These are phyloP conservation scores for Vanessa atalanta DNA, from an alignment of 1,140 invertebrate species.

Conservation along the genomic window DNA sequence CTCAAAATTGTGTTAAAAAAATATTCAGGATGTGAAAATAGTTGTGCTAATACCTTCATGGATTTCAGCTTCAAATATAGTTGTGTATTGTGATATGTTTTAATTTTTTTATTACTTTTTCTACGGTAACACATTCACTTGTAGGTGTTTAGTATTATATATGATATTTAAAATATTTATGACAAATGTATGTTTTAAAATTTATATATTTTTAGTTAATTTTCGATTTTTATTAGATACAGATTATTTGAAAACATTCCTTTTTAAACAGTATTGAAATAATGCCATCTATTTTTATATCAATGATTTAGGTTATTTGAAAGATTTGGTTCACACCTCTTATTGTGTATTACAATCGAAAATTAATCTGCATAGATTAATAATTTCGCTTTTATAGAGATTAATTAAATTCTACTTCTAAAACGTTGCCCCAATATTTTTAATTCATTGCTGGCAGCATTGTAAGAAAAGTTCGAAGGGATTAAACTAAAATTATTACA, in stretches of 20 bases:
- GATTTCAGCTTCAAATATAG: neutral
- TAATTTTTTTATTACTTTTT: neutral
- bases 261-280: conserved; percentile 7
- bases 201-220: neutral
- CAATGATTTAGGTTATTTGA: neutral
- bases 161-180: neutral
- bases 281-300: neutral
- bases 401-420: too few species aligned
- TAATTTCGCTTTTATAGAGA: too few species aligned
- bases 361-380: too few species aligned
- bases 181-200: neutral
- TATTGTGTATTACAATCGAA: too few species aligned
- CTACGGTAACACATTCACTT: neutral
- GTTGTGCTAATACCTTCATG: neutral
- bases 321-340: too few species aligned
- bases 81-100: neutral
- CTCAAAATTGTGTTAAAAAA: neutral
- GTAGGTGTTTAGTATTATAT: neutral
- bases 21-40: neutral
- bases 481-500: too few species aligned
- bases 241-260: neutral
- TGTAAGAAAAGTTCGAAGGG: too few species aligned
- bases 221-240: neutral
- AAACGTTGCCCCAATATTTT: too few species aligned
- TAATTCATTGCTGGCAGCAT: too few species aligned